Evolutionary conservation across 2,888 invertebrate genomes (phyloP).

Genomic region (Unio pictorum): DNA sequence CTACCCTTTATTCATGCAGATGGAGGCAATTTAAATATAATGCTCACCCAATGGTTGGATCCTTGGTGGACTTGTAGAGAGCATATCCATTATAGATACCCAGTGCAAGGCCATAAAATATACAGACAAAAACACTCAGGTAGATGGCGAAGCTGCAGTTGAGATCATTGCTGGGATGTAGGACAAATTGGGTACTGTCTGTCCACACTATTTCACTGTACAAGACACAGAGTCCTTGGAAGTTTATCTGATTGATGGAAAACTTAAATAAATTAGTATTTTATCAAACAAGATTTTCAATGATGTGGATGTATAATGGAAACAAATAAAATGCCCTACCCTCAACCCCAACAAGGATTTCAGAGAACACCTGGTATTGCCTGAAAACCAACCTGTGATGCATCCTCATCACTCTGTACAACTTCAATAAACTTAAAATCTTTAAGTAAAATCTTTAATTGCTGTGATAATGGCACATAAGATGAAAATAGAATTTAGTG

Average conservation of each 20-base stretch:
- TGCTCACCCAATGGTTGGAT: constrained; percentile 51
- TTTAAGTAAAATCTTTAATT: too few relatives aligned
- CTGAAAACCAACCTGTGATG: too few relatives aligned
- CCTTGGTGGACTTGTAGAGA: constrained; percentile 34
- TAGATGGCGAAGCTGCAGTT: constrained; percentile 54
- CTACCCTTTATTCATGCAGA: too few relatives aligned
- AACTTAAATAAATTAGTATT: constrained; percentile 1
- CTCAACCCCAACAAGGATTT: too few relatives aligned
- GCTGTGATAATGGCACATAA: too few relatives aligned
- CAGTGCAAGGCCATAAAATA: constrained; percentile 47
- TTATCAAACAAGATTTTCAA: background rate
- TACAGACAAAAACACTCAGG: constrained; percentile 48
- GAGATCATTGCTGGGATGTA: constrained; percentile 11
- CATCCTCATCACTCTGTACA: too few relatives aligned
- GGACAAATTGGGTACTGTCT: constrained; percentile 25
- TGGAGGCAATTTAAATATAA: background rate
- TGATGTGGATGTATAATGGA: too few relatives aligned
- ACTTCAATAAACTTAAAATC: too few relatives aligned
- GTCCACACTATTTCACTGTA: constrained; percentile 42
- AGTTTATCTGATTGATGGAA: constrained; percentile 44
- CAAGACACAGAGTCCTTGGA: constrained; percentile 48
- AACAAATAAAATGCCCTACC: too few relatives aligned
- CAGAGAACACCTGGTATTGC: too few relatives aligned
- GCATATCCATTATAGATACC: constrained; percentile 50
- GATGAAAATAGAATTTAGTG: too few relatives aligned